Evolutionary conservation across 2,797 vertebrate species (phyloP), one percentile per base, ranked within the genome.

Genomic region (Morelia viridis): DNA sequence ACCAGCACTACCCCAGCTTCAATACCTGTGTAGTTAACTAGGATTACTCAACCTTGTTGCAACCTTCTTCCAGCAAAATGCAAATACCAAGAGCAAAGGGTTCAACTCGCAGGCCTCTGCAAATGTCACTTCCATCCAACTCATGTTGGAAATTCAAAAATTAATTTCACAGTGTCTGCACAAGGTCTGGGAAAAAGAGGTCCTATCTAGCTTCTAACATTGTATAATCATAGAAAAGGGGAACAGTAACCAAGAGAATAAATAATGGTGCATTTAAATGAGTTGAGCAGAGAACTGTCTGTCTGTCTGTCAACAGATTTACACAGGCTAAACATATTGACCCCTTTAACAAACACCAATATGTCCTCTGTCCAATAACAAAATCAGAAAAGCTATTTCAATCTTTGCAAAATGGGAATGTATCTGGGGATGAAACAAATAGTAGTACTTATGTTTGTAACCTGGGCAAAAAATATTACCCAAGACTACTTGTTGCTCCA

Each of bases 101-200:
- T 76, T 89, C 91, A 19, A 10, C 46, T 41, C 0, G 83, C 22
- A 93, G 90, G 46, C 92, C 92, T 61, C 0, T 26, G 94, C 95
- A 95, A 96, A 96, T 95, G 96, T 95, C 97, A 98, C 96, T 96
- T 95, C 96, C 95, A 97, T 90, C 96, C 91, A 6, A 94, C 28
- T 92, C 22, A 15, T 89, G 97, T 89, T 95, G 96, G 96, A 97
- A 97, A 96, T 97, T 87, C 96, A 97, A 90, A 97, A 98, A 97
- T 97, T 98, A 97, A 98, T 98, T 98, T 98, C 98, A 98, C 98
- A 98, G 98, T 94, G 95, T 93, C 93, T 98, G 98, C 98, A 97
- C 98, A 97, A 96, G 95, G 96, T 92, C 89, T 68, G 93, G 92
- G 96, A 95, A 94, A 95, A 96, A 95, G 58, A 97, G 96, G 96